Percentiles rank a stretch among this genome's conserved stretches.
These are phyloP conservation scores for Lophochroa leadbeateri DNA, from an alignment of 2,113 vertebrate species.

Conservation along the genomic window DNA sequence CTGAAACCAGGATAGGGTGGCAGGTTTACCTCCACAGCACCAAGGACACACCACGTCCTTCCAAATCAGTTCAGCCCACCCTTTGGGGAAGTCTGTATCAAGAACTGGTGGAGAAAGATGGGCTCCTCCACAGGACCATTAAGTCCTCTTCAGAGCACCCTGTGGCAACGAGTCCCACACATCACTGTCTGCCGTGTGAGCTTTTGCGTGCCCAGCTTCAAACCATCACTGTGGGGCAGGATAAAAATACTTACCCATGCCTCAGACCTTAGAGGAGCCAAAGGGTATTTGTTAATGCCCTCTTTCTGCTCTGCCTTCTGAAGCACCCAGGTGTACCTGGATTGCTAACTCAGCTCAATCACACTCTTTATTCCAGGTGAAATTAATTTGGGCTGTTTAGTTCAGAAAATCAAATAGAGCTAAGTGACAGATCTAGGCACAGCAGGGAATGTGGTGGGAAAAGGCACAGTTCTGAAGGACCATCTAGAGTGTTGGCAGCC, in stretches of 20 bases:
- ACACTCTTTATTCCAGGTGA: not conserved
- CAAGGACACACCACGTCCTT: not conserved
- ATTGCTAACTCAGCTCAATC: not conserved
- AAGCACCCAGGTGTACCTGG: not conserved
- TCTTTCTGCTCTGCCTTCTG: not conserved
- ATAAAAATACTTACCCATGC: not conserved
- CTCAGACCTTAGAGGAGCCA: not conserved
- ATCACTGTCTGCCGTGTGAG: not conserved
- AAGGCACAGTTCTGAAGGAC: not conserved
- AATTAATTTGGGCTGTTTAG: not conserved
- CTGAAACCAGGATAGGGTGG: not conserved
- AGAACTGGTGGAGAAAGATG: not conserved
- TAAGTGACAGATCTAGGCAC: not conserved
- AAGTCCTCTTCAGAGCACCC: not conserved
- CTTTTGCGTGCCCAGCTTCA: not conserved
- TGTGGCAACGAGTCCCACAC: not conserved
- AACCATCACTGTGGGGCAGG: not conserved
- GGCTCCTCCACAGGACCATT: not conserved
- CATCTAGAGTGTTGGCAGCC: too few species aligned
- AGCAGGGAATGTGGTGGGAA: not conserved
- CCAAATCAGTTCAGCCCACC: not conserved
- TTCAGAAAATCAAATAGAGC: not conserved
- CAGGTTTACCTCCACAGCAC: not conserved
- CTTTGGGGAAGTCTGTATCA: not conserved
- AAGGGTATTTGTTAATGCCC: not conserved